Evolutionary conservation across 2,888 invertebrate genomes (phyloP), one percentile per base, ranked within the genome.

Genomic region (Heliconius sara): DNA sequence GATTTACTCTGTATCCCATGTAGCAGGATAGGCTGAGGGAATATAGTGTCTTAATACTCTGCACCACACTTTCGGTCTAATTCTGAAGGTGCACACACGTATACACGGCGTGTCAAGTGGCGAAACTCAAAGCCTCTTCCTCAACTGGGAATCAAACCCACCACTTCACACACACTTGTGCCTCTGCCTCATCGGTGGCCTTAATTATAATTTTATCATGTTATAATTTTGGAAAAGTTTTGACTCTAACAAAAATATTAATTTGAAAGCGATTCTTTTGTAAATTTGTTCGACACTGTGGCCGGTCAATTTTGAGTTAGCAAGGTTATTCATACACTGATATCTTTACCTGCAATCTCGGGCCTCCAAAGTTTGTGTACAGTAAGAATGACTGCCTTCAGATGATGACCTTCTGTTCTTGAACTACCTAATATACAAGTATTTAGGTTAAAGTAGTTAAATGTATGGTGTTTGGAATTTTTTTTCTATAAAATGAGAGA

Each of bases 291-390:
- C 27, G 47, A 63, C 27, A 43, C 43, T 75, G 70, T 79, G 68
- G 74, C 65, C 39, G 43, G 30, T 75, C 39, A 60, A 25, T 60
- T 43, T 79, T 75, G 34, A 70, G 76, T 77, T 74, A 39, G 73
- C 72, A 80, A 80, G 79, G 80, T 80, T 80, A 77, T 73, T 73
- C 76, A 80, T 79, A 79, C 78, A 79, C 79, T 80, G 47, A 47
- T 76, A 79, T 73, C 80, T 78, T 76, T 80, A 80, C 76, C 78
- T 79, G 76, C 76, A 79, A 80, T 80, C 80, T 79, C 73, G 47
- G 76, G 67, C 73, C 78, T 80, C 77, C 76, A 79, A 76, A 80
- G 79, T 76, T 73, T 76, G 68, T 79, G 65, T 76, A 80, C 79
- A 57, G 72, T 67, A 68, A 47, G 70, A 77, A 77, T 57, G 77